phyloP scores from a whole-genome alignment of 2,113 vertebrate species.

The Pristiophorus japonicus region DNA sequence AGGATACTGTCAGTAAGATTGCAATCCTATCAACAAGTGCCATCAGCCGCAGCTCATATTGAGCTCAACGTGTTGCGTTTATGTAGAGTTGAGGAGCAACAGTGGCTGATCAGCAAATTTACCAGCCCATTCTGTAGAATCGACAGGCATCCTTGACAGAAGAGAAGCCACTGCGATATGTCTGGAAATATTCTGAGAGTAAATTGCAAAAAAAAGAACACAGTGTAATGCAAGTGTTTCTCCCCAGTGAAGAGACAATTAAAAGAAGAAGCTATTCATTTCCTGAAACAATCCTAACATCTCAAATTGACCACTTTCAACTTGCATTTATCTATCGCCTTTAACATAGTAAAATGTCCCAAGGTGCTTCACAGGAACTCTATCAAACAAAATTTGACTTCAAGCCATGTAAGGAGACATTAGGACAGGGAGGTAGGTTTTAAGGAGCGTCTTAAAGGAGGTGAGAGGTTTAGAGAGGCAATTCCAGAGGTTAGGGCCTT shows the following conservation, averaged over 20 bases:
- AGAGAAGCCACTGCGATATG: not conserved
- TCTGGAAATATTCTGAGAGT: not conserved
- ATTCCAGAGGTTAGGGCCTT: too few species aligned
- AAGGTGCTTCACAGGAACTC: too few species aligned
- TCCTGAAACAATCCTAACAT: not conserved
- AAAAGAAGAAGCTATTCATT: not conserved
- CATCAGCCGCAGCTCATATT: not conserved
- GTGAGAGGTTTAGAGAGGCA: too few species aligned
- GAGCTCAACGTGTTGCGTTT: not conserved
- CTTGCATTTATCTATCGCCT: too few species aligned
- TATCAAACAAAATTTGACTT: too few species aligned
- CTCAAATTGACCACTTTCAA: not conserved
- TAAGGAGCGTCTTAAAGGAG: too few species aligned
- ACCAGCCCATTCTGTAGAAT: not conserved
- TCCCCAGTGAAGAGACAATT: not conserved
- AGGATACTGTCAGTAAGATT: not conserved
- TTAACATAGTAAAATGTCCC: too few species aligned
- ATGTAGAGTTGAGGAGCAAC: not conserved
- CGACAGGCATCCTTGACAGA: not conserved
- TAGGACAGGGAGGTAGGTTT: too few species aligned
- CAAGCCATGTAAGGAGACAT: too few species aligned
- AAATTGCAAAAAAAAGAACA: not conserved
- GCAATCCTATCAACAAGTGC: not conserved
- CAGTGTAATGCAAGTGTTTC: not conserved
- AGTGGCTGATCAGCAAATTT: not conserved